Percentiles rank a stretch among this genome's conserved stretches.
phyloP scores from a whole-genome alignment of 2,797 vertebrate genomes.

The Chaetophractus vellerosus region DNA sequence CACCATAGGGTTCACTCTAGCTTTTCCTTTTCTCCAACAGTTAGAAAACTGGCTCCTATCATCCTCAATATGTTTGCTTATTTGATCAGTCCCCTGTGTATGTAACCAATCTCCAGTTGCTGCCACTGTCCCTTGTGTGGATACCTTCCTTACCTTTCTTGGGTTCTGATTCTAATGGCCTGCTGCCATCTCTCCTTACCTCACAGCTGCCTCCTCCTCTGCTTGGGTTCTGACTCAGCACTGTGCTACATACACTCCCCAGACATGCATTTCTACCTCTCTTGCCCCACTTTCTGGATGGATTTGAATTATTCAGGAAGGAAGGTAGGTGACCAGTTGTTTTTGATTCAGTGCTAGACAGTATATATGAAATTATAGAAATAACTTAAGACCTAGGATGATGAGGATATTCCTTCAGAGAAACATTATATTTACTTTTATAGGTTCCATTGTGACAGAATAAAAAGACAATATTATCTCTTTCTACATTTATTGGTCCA shows the following conservation, averaged over 20 bases:
- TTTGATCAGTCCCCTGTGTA: background rate
- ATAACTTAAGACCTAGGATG: background rate
- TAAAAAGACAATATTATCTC: background rate
- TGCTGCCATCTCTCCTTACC: background rate
- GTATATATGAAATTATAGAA: background rate
- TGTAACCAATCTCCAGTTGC: background rate
- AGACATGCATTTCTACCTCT: background rate
- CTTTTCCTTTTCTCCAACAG: background rate
- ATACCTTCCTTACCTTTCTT: background rate
- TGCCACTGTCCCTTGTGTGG: no score
- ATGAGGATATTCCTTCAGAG: background rate
- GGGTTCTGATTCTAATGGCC: no score
- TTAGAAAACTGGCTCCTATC: background rate
- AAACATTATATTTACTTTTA: background rate
- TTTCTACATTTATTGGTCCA: background rate
- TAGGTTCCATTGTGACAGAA: background rate
- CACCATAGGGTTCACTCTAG: background rate
- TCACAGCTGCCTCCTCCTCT: background rate
- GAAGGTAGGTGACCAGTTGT: background rate
- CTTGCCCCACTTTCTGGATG: background rate
- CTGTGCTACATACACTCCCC: no score
- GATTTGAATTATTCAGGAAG: conserved; percentile 39
- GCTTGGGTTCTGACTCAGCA: background rate
- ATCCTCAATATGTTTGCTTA: background rate
- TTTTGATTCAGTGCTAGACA: conserved; percentile 38